Base-by-base conservation (phyloP, 2,113 vertebrate genomes). In the Helogale parvula region DNA sequence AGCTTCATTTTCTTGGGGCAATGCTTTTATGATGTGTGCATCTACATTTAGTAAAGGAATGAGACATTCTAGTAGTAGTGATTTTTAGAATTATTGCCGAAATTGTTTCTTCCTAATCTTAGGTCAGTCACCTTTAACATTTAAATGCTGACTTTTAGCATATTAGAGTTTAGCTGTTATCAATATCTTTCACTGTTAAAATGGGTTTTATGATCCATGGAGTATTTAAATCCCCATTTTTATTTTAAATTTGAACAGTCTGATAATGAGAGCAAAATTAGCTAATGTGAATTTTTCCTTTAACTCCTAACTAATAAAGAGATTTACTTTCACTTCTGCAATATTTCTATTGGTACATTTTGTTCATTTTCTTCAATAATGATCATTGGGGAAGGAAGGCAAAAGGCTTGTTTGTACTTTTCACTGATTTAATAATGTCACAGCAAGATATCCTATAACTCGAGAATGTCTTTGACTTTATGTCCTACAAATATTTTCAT, bases 221-320 rank as follows among this genome's bases (percentile, higher is more conserved):
- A 90, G 9, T 92, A 54, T 81, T 89, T 92, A 90, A 87, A 87
- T 92, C 15, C 25, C 47, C 41, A 63, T 35, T 90, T 96, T 81
- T 80, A 76, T 57, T 85, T 83, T 79, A 80, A 92, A 93, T 93
- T 66, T n/a, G 52, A 66, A 6, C 33, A 84, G 12, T 86, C 21
- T 93, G 63, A 76, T 90, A 92, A 93, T 96, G 35, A 94, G 85
- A 47, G 11, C 87, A 90, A 97, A 96, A 74, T 94, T 87, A 90
- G 25, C 3, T 60, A 66, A 50, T 90, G 7, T 50, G 33, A 81
- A 88, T 84, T 96, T 96, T 85, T 81, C 6, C 76, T 81, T 96
- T 94, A 29, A 92, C 95, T 89, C 31, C 27, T 89, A 65, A 87
- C 45, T 89, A 86, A 71, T 82, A 57, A 63, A 80, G 29, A 80